Conservation (phyloP, 2,888 invertebrate genomes). For the Aphidius colemani region DNA sequence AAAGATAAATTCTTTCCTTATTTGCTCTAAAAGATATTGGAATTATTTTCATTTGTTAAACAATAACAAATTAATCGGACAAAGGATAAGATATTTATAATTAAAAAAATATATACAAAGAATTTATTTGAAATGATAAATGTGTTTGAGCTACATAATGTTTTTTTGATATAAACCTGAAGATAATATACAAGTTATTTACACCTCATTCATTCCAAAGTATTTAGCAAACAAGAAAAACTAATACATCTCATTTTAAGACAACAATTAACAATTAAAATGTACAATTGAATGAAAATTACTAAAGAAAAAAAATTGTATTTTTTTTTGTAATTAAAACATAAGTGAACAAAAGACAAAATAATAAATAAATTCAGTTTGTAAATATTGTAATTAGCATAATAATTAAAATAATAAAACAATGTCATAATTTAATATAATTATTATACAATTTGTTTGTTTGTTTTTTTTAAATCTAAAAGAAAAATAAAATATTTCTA, state of each 20-base stretch:
- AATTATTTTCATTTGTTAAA: too few relatives aligned
- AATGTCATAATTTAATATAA: not conserved
- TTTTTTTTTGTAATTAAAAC: not conserved
- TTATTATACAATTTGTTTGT: not conserved
- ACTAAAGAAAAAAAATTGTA: conserved; percentile 19
- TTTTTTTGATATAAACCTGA: too few relatives aligned
- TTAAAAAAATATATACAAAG: too few relatives aligned
- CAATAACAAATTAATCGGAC: too few relatives aligned
- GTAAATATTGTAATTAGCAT: conserved; percentile 46
- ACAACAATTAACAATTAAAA: conserved; percentile 2
- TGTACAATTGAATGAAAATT: conserved; percentile 22
- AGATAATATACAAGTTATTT: conserved; percentile 12
- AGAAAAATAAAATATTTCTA: conserved; percentile 18
- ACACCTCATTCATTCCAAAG: conserved; percentile 44
- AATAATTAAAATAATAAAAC: conserved; percentile 26
- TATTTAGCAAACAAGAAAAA: conserved; percentile 20
- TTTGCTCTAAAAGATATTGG: too few relatives aligned
- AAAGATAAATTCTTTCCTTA: too few relatives aligned
- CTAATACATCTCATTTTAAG: conserved; percentile 23
- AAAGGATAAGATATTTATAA: too few relatives aligned
- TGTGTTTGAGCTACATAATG: too few relatives aligned
- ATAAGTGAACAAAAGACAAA: too few relatives aligned
- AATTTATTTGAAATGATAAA: too few relatives aligned
- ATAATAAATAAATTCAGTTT: conserved; percentile 16
- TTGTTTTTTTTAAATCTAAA: too few relatives aligned